Base-by-base conservation (phyloP, 2,113 vertebrate genomes). In the Chaenogobius annularis region DNA sequence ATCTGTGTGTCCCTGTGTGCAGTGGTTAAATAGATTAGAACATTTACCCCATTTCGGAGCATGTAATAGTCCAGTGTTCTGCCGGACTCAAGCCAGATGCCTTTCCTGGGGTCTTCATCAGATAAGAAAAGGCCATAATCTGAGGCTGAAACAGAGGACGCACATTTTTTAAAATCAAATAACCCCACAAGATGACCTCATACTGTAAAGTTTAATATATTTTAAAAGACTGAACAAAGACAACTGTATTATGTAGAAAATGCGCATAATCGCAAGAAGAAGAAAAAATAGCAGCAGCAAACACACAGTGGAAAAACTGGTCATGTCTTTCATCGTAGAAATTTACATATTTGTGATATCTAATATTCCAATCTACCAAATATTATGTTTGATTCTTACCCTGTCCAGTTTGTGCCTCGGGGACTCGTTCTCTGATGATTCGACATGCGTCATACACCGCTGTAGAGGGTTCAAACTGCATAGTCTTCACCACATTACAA, bases 401-500 rank as follows among this genome's bases (percentile, higher is more conserved):
- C 92, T 99, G 97, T 47, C 97, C 98, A 0, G 92, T 93, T 3
- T 98, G 98, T 12, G 98, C 98, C 89, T 99, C 98, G 0, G 96
- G 97, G 6, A 99, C 98, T 40, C 97, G 90, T 62, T 99, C 98
- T 2, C 98, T 93, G 72, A 99, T 98, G 22, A 96, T 96, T 46
- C 97, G 89, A 35, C 98, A 99, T 0, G 98, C 96, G 0, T 99
- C 98, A 0, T 99, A 99, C 26, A 99, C 94, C 0, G 97, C 96
- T 0, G 97, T 98, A 47, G 96, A 98, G 0, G 98, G 98, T 47
- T 99, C 97, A 64, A 99, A 99, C 86, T 99, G 98, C 97, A 99
- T 99, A 0, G 98, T 99, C 93, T 99, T 99, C 85, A 99, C 96
- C 7, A 99, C 97, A 2, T 99, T 99, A 94, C 97, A 98, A 12